phyloP scores from a whole-genome alignment of 2,113 vertebrate genomes.

The Trochalopteron elliotii region DNA sequence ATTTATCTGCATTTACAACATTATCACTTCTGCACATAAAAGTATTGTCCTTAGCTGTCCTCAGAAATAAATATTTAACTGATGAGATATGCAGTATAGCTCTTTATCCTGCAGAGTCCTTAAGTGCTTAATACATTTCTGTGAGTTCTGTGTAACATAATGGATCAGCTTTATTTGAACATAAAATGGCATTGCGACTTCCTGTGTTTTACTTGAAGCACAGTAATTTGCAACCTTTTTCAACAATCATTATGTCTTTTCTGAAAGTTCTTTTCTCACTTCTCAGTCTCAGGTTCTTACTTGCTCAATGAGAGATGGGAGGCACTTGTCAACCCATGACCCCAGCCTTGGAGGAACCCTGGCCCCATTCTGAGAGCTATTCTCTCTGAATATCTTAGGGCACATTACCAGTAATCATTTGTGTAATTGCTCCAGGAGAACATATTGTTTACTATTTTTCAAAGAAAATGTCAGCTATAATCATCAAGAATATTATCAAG shows the following conservation, averaged over 20 bases:
- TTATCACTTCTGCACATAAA: not conserved
- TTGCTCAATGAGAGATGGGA: not conserved
- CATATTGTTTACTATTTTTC: not conserved
- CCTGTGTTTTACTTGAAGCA: not conserved
- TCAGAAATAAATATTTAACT: conserved; percentile 18
- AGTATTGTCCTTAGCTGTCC: not conserved
- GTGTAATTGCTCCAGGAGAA: not conserved
- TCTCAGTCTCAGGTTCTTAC: not conserved
- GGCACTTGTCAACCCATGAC: not conserved
- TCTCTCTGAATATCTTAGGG: not conserved
- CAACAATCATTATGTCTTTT: not conserved
- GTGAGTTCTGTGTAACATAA: not conserved
- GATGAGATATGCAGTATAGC: not conserved
- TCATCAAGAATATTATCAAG: not conserved
- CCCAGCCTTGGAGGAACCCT: not conserved
- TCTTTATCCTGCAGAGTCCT: not conserved
- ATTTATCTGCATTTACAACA: conserved; percentile 15
- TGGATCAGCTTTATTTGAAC: not conserved
- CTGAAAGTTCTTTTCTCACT: not conserved
- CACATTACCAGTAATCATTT: not conserved
- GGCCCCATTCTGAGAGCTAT: not conserved
- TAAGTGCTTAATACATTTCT: not conserved
- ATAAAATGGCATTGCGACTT: not conserved
- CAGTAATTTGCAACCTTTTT: not conserved
- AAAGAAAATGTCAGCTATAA: conserved; percentile 1